phyloP scores from a whole-genome alignment of 1,140 invertebrate species.

The Nasonia vitripennis region DNA sequence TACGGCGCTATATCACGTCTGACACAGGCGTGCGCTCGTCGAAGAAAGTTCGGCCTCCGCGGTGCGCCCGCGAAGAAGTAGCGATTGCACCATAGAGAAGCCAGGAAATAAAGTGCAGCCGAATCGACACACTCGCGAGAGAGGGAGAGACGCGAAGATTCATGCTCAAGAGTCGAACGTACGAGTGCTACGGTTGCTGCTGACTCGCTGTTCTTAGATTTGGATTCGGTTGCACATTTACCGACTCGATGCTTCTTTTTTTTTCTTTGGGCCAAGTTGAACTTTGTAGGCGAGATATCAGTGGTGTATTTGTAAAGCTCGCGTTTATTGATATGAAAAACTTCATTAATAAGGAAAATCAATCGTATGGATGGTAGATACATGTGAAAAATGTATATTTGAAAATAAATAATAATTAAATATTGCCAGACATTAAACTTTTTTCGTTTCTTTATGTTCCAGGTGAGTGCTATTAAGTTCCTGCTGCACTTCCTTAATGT shows the following conservation, averaged over 20 bases:
- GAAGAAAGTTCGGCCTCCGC: constrained; percentile 6
- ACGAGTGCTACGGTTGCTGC: neutral
- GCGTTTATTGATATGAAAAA: too few species aligned
- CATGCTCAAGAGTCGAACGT: neutral
- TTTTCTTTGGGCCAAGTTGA: neutral
- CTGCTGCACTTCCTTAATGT: neutral
- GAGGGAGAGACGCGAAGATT: neutral
- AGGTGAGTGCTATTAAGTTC: neutral
- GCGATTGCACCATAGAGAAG: neutral
- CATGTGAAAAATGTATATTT: too few species aligned
- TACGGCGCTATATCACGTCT: constrained; percentile 45
- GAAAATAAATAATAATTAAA: too few species aligned
- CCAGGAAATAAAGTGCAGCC: constrained; percentile 13
- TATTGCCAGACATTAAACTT: too few species aligned
- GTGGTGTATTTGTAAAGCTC: neutral
- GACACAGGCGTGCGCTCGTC: neutral
- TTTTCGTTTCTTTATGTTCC: constrained; percentile 15
- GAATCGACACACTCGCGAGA: constrained; percentile 1
- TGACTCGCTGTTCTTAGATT: neutral
- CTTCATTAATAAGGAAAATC: too few species aligned
- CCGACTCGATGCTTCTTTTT: neutral
- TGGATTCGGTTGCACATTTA: neutral
- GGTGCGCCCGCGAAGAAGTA: neutral
- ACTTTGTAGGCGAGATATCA: neutral
- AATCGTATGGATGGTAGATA: too few species aligned